Base-by-base conservation (phyloP, 1,140 invertebrate species). In the Drosophila sproati region DNA sequence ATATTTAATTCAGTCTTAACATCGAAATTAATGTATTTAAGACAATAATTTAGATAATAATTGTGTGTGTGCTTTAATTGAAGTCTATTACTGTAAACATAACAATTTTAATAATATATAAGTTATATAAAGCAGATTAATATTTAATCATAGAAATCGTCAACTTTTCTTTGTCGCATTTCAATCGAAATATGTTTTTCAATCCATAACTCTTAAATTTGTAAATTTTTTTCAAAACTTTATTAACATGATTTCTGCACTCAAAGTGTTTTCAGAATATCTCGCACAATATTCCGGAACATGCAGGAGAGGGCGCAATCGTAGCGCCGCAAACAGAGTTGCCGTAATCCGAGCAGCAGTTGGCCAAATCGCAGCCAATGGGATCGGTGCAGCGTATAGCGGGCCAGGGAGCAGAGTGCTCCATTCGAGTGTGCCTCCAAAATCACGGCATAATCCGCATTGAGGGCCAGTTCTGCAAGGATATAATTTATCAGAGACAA, bases 351-450 rank as follows among this genome's bases (percentile, higher is more conserved):
- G 2, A 92, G 59, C 6, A 92, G 61, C 1, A 93, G 64, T 52
- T 91, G 80, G 2, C 92, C 92, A 56, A 92, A 93, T 8, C 92
- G 78, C 12, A 82, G 12, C 69, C 85, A 92, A 50, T 91, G 82
- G 0, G 91, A 86, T 54, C 88, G 77, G 29, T 92, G 91, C 4
- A 89, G 63, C 0, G 82, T 91, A 52, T 93, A 93, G 1, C 82
- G 75, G 0, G 87, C 92, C 51, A 93, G 45, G n/a, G 89, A 77
- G 4, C 83, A 57, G 7, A 92, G 62, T 7, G 92, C 91, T 4
- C 75, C 73, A 69, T 93, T 92, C 2, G 90, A 60, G 47, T 87
- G 75, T 0, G 75, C 63, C 35, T 91, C 91, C 10, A 93, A 48
- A 31, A 92, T 57, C 2, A 81, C 10, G 0, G 79, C 78, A 47